phyloP scores from a whole-genome alignment of 2,113 vertebrate genomes.

The Pygathrix nemaeus region DNA sequence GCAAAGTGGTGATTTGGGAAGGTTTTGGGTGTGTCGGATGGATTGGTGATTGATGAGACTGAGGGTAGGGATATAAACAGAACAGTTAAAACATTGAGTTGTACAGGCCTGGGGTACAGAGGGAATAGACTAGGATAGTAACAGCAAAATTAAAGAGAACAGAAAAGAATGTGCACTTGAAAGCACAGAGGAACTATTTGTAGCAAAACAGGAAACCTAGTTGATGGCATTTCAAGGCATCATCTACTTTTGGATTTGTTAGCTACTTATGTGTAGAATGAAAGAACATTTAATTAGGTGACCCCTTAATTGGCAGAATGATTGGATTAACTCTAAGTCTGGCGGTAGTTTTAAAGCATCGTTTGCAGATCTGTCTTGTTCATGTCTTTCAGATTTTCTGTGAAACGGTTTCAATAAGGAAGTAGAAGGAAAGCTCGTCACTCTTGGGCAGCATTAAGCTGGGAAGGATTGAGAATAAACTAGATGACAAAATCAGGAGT shows the following conservation, averaged over 20 bases:
- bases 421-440: background rate
- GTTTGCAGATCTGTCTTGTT: background rate
- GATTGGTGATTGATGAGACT: background rate
- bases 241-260: background rate
- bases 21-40: background rate
- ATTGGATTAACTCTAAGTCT: background rate
- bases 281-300: background rate
- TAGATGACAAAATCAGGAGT: background rate
- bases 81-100: background rate
- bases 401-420: background rate
- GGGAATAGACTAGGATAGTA: background rate
- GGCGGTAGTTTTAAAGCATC: background rate
- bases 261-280: background rate
- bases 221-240: background rate
- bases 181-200: background rate
- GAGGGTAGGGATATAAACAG: background rate
- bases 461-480: background rate
- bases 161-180: background rate
- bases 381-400: background rate
- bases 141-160: background rate
- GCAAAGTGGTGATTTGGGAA: background rate
- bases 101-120: background rate
- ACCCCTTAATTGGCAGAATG: background rate
- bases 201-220: background rate
- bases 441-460: background rate